A percentile compares a stretch with the other conserved stretches of the same genome.
Conservation (phyloP, 2,113 vertebrate species). For the Oryzias woworae region DNA sequence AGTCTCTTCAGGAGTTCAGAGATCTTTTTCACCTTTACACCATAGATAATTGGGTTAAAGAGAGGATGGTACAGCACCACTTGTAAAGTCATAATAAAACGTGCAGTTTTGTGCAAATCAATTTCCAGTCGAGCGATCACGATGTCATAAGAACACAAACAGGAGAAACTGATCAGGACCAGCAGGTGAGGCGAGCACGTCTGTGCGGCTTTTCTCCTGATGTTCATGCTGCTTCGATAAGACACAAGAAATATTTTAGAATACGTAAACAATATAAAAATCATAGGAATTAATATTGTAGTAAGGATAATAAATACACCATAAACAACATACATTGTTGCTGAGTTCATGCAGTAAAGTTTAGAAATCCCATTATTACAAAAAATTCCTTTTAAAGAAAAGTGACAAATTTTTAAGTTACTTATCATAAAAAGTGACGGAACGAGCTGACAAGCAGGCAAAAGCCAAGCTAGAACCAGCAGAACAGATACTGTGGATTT, state of each 20-base stretch:
- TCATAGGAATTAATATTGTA: no score
- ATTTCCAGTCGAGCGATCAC: neutral
- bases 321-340: neutral
- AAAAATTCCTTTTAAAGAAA: no score
- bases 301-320: neutral
- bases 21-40: constrained; percentile 42
- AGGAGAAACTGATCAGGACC: constrained; percentile 17
- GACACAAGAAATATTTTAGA: constrained; percentile 22
- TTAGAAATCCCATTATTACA: constrained; percentile 27
- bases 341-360: neutral
- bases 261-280: constrained; percentile 46
- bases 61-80: constrained; percentile 28
- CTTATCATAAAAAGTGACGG: neutral
- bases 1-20: constrained; percentile 21
- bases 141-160: constrained; percentile 14
- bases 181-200: constrained; percentile 48
- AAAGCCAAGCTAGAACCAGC: constrained; percentile 26
- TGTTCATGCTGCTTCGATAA: neutral
- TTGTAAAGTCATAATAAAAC: constrained; percentile 34
- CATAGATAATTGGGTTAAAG: constrained; percentile 45
- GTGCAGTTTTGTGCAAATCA: constrained; percentile 19
- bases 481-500: neutral
- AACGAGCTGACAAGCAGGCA: constrained; percentile 15
- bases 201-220: constrained; percentile 37
- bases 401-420: no score